Evolutionary conservation across 2,797 vertebrate species (phyloP).

Genomic region (Bradypodion ventrale): DNA sequence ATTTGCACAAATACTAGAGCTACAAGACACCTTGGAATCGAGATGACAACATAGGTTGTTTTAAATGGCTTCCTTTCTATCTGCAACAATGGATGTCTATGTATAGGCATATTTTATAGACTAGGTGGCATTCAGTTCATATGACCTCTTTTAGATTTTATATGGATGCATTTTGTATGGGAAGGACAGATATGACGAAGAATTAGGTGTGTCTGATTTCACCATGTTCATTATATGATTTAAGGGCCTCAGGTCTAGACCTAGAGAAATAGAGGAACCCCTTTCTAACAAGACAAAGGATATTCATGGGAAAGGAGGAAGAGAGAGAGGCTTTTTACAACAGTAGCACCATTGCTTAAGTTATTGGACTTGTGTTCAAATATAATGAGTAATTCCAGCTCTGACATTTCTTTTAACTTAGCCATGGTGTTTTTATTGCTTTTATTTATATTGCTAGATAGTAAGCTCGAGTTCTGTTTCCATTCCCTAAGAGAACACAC

Average conservation of each 20-base stretch:
- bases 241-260: neutral
- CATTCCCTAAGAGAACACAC: neutral
- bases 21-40: neutral
- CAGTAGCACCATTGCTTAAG: neutral
- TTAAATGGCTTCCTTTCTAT: too few species aligned
- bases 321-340: neutral
- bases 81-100: too few species aligned
- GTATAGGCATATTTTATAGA: neutral
- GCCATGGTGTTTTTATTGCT: too few species aligned
- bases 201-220: neutral
- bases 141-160: too few species aligned
- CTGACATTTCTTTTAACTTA: conserved; percentile 6
- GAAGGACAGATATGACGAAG: neutral
- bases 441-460: neutral
- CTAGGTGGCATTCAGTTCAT: too few species aligned
- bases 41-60: neutral
- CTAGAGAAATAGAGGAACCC: too few species aligned
- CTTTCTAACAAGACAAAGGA: too few species aligned
- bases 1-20: neutral
- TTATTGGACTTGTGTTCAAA: neutral
- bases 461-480: neutral
- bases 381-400: neutral
- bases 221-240: too few species aligned
- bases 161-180: neutral
- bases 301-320: neutral